Evolutionary conservation across 2,797 vertebrate species (phyloP).

Genomic region (Pygocentrus nattereri): DNA sequence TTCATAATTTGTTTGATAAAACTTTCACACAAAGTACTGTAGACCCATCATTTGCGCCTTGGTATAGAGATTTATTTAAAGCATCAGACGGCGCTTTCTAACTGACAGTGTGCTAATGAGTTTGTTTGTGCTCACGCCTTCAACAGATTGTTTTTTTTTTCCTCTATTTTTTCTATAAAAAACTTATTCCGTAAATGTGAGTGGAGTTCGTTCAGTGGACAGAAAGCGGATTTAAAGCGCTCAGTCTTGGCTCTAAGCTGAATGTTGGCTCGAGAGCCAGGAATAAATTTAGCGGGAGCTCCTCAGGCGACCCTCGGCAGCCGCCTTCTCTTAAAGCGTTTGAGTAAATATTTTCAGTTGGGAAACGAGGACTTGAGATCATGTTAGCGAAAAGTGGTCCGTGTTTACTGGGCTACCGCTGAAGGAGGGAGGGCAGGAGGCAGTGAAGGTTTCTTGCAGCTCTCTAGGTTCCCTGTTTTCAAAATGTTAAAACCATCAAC

Average conservation of each 20-base stretch:
- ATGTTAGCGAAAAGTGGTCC: neutral
- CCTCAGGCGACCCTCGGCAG: neutral
- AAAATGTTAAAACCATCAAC: neutral
- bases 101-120: neutral
- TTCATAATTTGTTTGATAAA: no score
- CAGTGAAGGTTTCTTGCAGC: neutral
- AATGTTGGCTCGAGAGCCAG: neutral
- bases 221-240: neutral
- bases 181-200: neutral
- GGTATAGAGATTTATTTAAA: neutral
- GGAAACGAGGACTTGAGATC: neutral
- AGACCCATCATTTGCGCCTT: neutral
- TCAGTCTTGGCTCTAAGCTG: neutral
- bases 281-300: neutral
- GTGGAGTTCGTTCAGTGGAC: neutral
- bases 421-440: neutral
- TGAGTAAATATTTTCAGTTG: neutral
- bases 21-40: no score
- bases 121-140: neutral
- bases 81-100: neutral
- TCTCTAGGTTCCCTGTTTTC: neutral
- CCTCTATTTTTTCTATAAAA: neutral
- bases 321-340: no score
- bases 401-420: neutral
- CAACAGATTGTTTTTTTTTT: neutral